These are phyloP conservation scores for Harpalus rufipes DNA, from an alignment of 2,888 invertebrate species.

Conservation along the genomic window DNA sequence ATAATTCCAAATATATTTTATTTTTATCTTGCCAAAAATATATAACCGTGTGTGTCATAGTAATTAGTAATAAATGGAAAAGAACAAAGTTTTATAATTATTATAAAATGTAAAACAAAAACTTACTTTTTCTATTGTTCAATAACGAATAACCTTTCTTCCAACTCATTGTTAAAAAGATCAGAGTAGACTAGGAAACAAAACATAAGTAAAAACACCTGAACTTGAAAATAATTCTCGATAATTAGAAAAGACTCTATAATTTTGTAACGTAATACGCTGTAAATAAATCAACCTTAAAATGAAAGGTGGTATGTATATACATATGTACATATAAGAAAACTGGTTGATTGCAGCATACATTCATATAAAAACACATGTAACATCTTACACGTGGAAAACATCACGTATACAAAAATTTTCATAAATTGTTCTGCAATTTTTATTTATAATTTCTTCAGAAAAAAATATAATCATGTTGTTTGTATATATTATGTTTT, in stretches of 20 bases:
- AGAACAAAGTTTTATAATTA: background rate
- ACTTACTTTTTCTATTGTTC: constrained; percentile 42
- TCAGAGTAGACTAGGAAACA: constrained; percentile 43
- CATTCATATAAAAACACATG: background rate
- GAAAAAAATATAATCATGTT: background rate
- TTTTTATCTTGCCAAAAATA: background rate
- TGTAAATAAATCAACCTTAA: constrained; percentile 14
- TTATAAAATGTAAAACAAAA: constrained; percentile 21
- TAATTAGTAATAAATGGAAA: background rate
- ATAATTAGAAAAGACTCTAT: constrained; percentile 46
- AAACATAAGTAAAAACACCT: constrained; percentile 25
- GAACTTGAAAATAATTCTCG: constrained; percentile 63
- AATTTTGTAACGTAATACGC: constrained; percentile 32
- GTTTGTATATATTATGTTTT: background rate
- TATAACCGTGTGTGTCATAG: background rate
- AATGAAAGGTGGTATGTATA: background rate
- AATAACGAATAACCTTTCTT: constrained; percentile 19
- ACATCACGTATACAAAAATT: background rate
- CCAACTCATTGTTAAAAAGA: constrained; percentile 28
- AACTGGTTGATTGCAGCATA: background rate
- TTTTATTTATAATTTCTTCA: constrained; percentile 1
- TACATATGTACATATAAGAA: background rate
- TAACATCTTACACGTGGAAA: background rate
- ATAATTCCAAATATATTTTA: too few relatives aligned
- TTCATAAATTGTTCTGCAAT: background rate